Conservation (phyloP, 2,113 vertebrate genomes). For the Uria lomvia region DNA sequence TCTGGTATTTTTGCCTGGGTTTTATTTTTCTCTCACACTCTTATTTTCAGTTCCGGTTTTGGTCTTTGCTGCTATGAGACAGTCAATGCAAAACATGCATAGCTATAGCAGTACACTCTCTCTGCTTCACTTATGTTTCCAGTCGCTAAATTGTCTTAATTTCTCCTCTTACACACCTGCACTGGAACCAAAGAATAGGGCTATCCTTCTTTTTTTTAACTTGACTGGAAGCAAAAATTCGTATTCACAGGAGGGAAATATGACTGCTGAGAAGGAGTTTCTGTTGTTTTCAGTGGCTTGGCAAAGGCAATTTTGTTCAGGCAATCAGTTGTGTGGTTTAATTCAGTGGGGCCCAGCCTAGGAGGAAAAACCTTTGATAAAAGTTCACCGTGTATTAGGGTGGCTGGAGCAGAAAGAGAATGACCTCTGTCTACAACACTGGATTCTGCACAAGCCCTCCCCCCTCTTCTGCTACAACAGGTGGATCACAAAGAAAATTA, state of each 20-base stretch:
- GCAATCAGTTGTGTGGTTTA: not conserved
- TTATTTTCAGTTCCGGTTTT: conserved; percentile 47
- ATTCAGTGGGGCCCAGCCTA: not conserved
- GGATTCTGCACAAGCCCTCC: not conserved
- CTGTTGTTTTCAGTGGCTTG: not conserved
- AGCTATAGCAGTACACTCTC: not conserved
- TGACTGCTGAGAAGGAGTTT: not conserved
- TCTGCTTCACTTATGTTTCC: not conserved
- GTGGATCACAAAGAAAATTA: not conserved
- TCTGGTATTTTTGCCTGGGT: not conserved
- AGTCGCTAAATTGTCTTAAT: not conserved
- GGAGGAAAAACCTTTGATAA: not conserved
- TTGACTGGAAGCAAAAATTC: not conserved
- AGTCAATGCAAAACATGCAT: not conserved
- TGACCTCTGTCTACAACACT: not conserved
- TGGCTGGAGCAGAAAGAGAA: not conserved
- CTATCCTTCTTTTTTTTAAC: not conserved
- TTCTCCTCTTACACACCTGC: not conserved
- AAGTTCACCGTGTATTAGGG: not conserved
- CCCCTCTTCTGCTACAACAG: not conserved
- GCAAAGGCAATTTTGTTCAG: not conserved
- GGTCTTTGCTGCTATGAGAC: not conserved
- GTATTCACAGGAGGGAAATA: not conserved
- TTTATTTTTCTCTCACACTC: not conserved
- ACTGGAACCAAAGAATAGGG: not conserved